phyloP scores from a whole-genome alignment of 2,888 invertebrate genomes.

The Tupiocoris notatus region DNA sequence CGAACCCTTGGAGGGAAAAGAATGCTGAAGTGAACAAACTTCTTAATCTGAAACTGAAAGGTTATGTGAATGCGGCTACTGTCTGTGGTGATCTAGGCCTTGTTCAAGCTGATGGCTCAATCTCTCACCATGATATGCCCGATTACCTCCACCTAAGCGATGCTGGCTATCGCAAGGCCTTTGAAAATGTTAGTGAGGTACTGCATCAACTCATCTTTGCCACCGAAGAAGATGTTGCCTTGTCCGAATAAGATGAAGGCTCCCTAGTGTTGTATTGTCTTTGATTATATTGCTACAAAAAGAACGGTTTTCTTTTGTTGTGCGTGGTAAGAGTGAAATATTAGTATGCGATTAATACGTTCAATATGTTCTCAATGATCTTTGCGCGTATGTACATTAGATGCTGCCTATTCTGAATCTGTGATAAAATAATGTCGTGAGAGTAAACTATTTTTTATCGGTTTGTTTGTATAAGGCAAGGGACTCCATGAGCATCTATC shows the following conservation, averaged over 20 bases:
- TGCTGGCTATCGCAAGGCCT: constrained; percentile 81
- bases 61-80: constrained; percentile 70
- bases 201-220: constrained; percentile 73
- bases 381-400: background rate
- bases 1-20: constrained; percentile 77
- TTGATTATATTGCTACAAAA: background rate
- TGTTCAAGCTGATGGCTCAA: constrained; percentile 73
- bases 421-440: constrained; percentile 22
- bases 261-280: no score
- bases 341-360: no score
- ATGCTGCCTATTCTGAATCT: constrained; percentile 41
- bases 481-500: no score
- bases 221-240: constrained; percentile 59
- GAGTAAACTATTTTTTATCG: background rate
- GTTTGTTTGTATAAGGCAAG: background rate
- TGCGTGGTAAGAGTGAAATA: background rate
- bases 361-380: constrained; percentile 34
- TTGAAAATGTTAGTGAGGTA: constrained; percentile 80
- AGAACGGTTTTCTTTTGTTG: background rate
- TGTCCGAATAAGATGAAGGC: background rate
- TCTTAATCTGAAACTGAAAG: constrained; percentile 62
- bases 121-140: constrained; percentile 87
- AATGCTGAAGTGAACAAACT: constrained; percentile 72
- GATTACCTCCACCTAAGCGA: constrained; percentile 87
- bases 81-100: constrained; percentile 77